Base-by-base conservation (phyloP, 2,113 vertebrate species). In the Leiothrix lutea region DNA sequence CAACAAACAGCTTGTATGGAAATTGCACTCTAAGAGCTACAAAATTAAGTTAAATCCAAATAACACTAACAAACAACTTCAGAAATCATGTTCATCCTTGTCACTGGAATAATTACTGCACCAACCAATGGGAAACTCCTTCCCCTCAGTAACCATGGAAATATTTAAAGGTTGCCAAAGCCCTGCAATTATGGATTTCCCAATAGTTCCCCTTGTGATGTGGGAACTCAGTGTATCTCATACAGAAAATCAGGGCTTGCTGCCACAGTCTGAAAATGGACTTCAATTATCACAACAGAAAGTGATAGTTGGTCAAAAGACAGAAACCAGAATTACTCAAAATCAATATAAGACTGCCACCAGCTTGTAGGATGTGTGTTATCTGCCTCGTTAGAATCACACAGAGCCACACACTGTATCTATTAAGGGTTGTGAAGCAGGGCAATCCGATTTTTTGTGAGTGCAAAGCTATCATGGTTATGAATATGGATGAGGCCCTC, bases 121-220 rank as follows among this genome's bases (percentile, higher is more conserved):
- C 25, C 82, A 78, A 14, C 75, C 92, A 94, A 90, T 88, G 72
- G 90, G 71, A 83, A 92, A 86, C 28, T 62, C 80, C 72, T 92
- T 94, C 51, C 67, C 36, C n/a, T 77, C 44, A 18, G 92, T 94
- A 96, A 96, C 88, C 93, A 96, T 92, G 64, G 88, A 86, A 96
- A 94, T 94, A 80, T 56, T 62, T 80, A 80, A 91, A 88, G 79
- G 40, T 60, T 92, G 65, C 60, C 85, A 93, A 86, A 86, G 74
- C 72, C 29, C 58, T 80, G 85, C 54, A 92, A 71, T 90, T 92
- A 94, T 20, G 79, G 87, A 88, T 95, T 93, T 91, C 81, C 92
- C 79, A 78, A 47, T 23, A 77, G 91, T 50, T 96, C 75, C 73
- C 90, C 36, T 12, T 42, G 60, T n/a, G 80, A 77, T 78, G 58